Conservation (phyloP, 2,113 vertebrate genomes). For the Odocoileus virginianus region DNA sequence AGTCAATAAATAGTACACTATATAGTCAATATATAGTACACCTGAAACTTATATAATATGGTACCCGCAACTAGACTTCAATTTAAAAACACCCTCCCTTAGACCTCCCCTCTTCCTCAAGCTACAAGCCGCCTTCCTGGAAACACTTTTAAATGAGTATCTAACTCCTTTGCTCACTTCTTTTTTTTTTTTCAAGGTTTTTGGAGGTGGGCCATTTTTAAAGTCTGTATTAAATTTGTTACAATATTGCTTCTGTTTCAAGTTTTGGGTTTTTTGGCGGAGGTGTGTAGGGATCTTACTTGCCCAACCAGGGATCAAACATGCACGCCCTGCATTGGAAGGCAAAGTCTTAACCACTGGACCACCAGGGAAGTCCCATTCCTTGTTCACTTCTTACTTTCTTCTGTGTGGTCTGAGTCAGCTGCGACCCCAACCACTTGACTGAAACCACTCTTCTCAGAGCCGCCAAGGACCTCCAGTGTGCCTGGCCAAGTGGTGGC, state of each 20-base stretch:
- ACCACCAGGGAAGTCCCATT: not conserved
- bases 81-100: not conserved
- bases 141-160: rapidly evolving
- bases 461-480: not conserved
- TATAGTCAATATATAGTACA: not conserved
- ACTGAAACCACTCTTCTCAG: rapidly evolving
- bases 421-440: rapidly evolving
- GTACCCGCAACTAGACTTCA: not conserved
- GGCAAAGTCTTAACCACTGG: not conserved
- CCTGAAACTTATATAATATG: not conserved
- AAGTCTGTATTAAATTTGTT: not conserved
- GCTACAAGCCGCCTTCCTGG: not conserved
- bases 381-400: not conserved
- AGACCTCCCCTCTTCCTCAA: not conserved
- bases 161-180: not conserved
- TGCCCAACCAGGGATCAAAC: not conserved
- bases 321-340: not conserved
- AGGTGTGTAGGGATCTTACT: not conserved
- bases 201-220: not conserved
- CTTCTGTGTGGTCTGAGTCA: rapidly evolving
- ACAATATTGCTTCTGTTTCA: not conserved
- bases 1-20: not conserved
- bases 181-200: not conserved
- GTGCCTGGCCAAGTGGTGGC: rapidly evolving
- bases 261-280: not conserved